Evolutionary conservation across 2,113 vertebrate genomes (phyloP).

Genomic region (Tyrannus savana): DNA sequence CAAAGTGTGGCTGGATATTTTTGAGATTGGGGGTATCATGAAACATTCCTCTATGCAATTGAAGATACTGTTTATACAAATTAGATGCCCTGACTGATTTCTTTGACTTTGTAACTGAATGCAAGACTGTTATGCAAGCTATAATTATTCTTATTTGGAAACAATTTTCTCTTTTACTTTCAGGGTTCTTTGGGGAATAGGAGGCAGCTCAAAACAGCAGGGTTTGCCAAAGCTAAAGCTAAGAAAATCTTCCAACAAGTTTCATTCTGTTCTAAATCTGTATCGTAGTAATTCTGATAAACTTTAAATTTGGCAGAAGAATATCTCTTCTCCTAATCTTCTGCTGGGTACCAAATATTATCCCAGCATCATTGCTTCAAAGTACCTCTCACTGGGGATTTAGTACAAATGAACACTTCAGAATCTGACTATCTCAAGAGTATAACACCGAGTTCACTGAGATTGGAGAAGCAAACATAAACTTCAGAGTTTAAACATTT

Average conservation of each 20-base stretch:
- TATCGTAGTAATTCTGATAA: background rate
- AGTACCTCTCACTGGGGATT: background rate
- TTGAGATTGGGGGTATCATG: background rate
- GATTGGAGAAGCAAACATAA: background rate
- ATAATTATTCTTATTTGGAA: constrained; percentile 55
- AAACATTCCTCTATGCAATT: constrained; percentile 24
- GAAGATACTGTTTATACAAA: constrained; percentile 37
- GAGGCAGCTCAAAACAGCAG: constrained; percentile 29
- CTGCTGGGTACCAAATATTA: background rate
- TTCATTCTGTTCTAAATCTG: background rate
- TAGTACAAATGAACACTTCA: background rate
- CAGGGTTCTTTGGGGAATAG: constrained; percentile 10
- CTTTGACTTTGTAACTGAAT: constrained; percentile 42
- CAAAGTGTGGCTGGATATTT: background rate
- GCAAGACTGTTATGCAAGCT: constrained; percentile 39
- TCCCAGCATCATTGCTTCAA: background rate
- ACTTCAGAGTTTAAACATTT: background rate
- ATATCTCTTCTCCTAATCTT: background rate
- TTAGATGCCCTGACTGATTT: background rate
- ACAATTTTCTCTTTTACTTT: constrained; percentile 55
- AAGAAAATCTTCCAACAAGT: background rate
- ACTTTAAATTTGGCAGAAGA: background rate
- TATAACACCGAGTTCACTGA: background rate
- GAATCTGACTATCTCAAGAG: background rate
- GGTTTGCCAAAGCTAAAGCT: constrained; percentile 3